These are phyloP conservation scores for Chascanopsetta lugubris DNA, from an alignment of 2,113 vertebrate species.

Conservation along the genomic window DNA sequence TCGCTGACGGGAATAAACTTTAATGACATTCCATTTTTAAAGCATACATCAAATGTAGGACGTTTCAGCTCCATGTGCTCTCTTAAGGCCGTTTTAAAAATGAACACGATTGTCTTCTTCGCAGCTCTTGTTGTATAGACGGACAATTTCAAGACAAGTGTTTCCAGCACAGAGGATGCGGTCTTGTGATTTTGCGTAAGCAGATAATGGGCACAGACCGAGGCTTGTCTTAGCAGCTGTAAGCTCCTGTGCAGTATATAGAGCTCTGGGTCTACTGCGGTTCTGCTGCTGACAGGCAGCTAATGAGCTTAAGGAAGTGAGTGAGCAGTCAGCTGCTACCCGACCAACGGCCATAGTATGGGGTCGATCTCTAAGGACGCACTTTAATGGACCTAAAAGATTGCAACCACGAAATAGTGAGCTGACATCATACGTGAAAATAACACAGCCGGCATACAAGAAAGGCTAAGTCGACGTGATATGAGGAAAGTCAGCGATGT, in stretches of 20 bases:
- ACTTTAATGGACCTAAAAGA: neutral
- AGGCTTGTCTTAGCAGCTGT: conserved; percentile 26
- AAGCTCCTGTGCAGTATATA: conserved; percentile 14
- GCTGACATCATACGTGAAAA: conserved; percentile 6
- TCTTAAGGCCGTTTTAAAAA: too few species aligned
- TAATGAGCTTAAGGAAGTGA: conserved; percentile 47
- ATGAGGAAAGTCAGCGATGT: too few species aligned
- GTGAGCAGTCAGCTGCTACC: conserved; percentile 10
- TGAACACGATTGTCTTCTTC: too few species aligned
- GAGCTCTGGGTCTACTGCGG: conserved; percentile 11
- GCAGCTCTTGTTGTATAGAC: neutral
- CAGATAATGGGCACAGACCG: conserved; percentile 24
- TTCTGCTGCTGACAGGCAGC: conserved; percentile 17
- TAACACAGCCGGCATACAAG: neutral
- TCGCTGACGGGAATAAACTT: too few species aligned
- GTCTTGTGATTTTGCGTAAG: conserved; percentile 42
- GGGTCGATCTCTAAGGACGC: neutral
- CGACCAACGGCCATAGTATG: neutral
- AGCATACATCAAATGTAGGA: too few species aligned
- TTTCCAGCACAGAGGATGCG: neutral
- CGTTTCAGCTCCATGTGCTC: neutral
- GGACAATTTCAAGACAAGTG: neutral
- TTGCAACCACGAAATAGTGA: neutral
- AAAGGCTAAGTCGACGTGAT: too few species aligned
- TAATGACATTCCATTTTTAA: too few species aligned